Conservation (phyloP, 2,797 vertebrate genomes). For the Enteromius treurensis region DNA sequence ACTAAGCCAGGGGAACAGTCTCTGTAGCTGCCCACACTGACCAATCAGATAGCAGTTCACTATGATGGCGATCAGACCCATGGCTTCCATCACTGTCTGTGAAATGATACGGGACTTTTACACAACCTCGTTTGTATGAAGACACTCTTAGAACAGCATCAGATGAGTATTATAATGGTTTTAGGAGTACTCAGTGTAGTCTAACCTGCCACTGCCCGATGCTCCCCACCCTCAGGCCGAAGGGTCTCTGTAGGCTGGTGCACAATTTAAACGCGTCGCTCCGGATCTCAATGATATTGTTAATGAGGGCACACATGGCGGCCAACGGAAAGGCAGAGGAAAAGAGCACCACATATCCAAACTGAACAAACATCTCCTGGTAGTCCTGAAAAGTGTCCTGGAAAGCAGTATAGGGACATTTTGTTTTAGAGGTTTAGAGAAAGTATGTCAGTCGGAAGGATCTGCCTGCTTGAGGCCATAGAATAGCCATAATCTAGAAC, state of each 20-base stretch:
- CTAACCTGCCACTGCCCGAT: conserved; percentile 97
- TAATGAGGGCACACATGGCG: conserved; percentile 93
- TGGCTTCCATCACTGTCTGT: conserved; percentile 95
- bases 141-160: neutral
- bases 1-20: conserved; percentile 94
- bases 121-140: conserved; percentile 26
- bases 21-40: conserved; percentile 94
- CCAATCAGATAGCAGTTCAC: conserved; percentile 98
- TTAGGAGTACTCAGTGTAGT: neutral
- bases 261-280: conserved; percentile 98
- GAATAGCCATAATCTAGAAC: neutral
- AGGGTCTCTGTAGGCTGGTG: conserved; percentile 92
- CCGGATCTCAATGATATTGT: conserved; percentile 97
- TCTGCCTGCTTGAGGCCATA: neutral
- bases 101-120: conserved; percentile 42
- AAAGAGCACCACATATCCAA: conserved; percentile 97
- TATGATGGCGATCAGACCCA: conserved; percentile 93
- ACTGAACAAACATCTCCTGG: conserved; percentile 99
- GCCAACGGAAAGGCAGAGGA: conserved; percentile 96
- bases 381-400: conserved; percentile 98
- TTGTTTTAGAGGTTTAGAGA: neutral
- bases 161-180: neutral
- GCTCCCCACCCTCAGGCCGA: conserved; percentile 89
- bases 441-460: neutral
- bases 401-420: conserved; percentile 18